phyloP scores from a whole-genome alignment of 2,113 vertebrate genomes.

The Salminus brasiliensis region DNA sequence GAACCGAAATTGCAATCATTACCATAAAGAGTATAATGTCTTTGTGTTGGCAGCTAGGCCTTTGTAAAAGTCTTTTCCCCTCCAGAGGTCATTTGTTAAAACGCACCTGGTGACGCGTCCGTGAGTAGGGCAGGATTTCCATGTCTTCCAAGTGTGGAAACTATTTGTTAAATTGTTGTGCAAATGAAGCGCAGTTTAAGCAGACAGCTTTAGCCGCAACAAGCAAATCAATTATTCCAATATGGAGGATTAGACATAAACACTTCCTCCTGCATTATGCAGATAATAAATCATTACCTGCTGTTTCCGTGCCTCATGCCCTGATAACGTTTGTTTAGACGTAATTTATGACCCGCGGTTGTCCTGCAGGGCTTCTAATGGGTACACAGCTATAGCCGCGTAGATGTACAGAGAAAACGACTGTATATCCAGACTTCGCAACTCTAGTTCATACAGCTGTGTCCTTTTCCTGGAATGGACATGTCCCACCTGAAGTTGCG shows the following conservation, averaged over 20 bases:
- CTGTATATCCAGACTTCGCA: too few species aligned
- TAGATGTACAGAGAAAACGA: too few species aligned
- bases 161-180: slow-evolving; percentile 48
- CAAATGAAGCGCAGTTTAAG: slow-evolving; percentile 45
- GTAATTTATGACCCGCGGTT: too few species aligned
- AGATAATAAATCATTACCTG: slow-evolving; percentile 32
- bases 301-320: slow-evolving; percentile 1
- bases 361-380: too few species aligned
- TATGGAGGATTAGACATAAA: slow-evolving; percentile 29
- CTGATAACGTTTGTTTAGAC: slow-evolving; percentile 13
- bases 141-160: slow-evolving; percentile 51
- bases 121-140: not conserved
- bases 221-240: slow-evolving; percentile 49
- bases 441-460: too few species aligned
- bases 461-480: not conserved
- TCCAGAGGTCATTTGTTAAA: slow-evolving; percentile 26
- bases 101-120: slow-evolving; percentile 39
- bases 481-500: not conserved
- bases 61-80: slow-evolving; percentile 25
- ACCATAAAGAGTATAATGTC: slow-evolving; percentile 41
- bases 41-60: slow-evolving; percentile 44
- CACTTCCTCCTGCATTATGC: slow-evolving; percentile 29
- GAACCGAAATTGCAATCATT: slow-evolving; percentile 54
- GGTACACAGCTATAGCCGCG: too few species aligned
- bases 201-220: slow-evolving; percentile 37